Conservation (phyloP, 2,888 invertebrate species). For the Cremastinae sp. region DNA sequence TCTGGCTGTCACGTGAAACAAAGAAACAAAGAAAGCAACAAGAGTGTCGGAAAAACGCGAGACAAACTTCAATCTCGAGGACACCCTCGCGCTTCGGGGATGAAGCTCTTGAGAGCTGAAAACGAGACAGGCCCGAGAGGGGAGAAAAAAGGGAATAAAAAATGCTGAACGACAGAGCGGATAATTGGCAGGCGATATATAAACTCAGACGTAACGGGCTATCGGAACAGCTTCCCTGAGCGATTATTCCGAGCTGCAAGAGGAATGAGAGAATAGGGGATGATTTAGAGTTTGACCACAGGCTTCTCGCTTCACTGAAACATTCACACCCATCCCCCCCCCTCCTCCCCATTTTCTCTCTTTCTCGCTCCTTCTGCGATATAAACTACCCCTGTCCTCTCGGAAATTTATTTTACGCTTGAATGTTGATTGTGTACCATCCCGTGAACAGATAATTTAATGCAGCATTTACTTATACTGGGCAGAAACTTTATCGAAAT, state of each 20-base stretch:
- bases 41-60: slow-evolving; percentile 41
- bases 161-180: slow-evolving; percentile 3
- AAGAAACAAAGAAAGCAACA: slow-evolving; percentile 29
- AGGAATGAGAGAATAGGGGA: slow-evolving; percentile 61
- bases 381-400: slow-evolving; percentile 53
- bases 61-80: slow-evolving; percentile 47
- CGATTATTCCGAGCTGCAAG: slow-evolving; percentile 31
- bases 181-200: slow-evolving; percentile 46
- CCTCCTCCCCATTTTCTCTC: slow-evolving; percentile 11
- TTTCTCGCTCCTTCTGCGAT: slow-evolving; percentile 24
- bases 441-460: slow-evolving; percentile 37
- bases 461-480: too few species aligned
- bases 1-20: slow-evolving; percentile 53
- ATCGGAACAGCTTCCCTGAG: slow-evolving; percentile 28
- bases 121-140: background rate
- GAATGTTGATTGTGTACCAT: slow-evolving; percentile 67
- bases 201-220: slow-evolving; percentile 12
- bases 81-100: background rate
- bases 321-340: slow-evolving; percentile 21
- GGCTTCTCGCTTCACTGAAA: slow-evolving; percentile 47
- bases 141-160: slow-evolving; percentile 12
- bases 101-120: too few species aligned
- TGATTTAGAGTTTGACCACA: slow-evolving; percentile 65
- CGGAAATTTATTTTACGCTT: slow-evolving; percentile 68
- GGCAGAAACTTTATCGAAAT: too few species aligned